Base-by-base conservation (phyloP, 2,888 invertebrate genomes). In the Chymomyza fuscimana region DNA sequence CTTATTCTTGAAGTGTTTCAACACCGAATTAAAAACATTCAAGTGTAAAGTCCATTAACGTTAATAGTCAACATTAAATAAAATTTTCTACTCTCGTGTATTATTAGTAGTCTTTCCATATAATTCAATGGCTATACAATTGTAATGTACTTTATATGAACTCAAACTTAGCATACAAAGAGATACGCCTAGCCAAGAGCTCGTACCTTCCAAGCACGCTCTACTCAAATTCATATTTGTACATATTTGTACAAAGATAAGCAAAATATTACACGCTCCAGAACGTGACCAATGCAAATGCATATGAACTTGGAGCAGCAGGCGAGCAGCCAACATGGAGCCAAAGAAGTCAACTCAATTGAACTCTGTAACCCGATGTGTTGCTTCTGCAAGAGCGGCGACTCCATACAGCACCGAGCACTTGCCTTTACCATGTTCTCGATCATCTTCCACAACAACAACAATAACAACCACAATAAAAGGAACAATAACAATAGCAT, bases 271-370 rank as follows among this genome's bases (percentile, higher is more conserved):
- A 87, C 88, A 86, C 86, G 83, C 85, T 88, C 76, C 73, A 76
- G 83, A 86, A 86, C 85, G 85, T 86, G 85, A 86, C 88, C 85
- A 85, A 85, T 83, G 83, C 87, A 87, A 85, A 85, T 85, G 78
- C 88, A 88, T 88, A 85, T 85, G 88, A 81, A 76, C 73, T 70
- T 66, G 65, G 67, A 69, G 63, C 56, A 65, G 58, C 56, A 29
- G 16, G 58, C 58, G 32, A 22, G 25, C 58, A 70, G 32, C 54
- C 61, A 29, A 56, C 51, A 51, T 25, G 29, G 19, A 65, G 56
- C 51, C 70, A 65, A 67, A 72, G 74, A 74, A 88, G 85, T 88
- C 85, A 87, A 86, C 86, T 88, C 87, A 86, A 86, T 86, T 86
- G 85, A 86, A 86, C 85, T 87, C 66, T 81, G 81, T 75, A 85